Conservation (phyloP, 1,140 invertebrate genomes). For the Triops longicaudatus region DNA sequence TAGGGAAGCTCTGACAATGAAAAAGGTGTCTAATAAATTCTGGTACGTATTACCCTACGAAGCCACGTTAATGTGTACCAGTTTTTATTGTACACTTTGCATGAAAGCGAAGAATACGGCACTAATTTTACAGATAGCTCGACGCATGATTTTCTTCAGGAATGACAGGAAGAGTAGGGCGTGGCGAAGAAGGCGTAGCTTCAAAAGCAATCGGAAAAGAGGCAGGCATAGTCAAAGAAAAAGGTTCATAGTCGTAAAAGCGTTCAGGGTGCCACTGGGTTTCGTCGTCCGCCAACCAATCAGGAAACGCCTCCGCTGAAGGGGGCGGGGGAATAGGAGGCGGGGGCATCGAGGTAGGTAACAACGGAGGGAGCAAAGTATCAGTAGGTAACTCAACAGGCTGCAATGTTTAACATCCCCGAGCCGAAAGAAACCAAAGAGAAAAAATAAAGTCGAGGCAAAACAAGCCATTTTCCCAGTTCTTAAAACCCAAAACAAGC, state of each 20-base stretch:
- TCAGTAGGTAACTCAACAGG: conserved; percentile 64
- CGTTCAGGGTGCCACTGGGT: conserved; percentile 5
- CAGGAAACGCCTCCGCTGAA: background rate
- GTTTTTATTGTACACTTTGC: too few species aligned
- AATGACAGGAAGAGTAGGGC: background rate
- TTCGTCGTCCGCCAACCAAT: background rate
- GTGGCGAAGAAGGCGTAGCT: background rate
- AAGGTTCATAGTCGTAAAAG: background rate
- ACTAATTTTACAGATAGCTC: background rate
- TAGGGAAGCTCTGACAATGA: too few species aligned
- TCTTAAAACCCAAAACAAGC: background rate
- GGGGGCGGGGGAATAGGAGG: conserved; percentile 34
- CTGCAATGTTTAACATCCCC: conserved; percentile 41
- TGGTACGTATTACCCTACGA: too few species aligned
- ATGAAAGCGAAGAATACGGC: too few species aligned
- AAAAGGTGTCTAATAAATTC: too few species aligned
- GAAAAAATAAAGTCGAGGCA: background rate
- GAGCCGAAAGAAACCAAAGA: background rate
- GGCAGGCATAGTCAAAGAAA: background rate
- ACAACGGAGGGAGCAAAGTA: conserved; percentile 40
- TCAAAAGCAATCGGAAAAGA: background rate
- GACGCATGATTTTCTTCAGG: background rate
- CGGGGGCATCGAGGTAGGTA: conserved; percentile 37
- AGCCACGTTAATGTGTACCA: too few species aligned
- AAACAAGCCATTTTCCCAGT: background rate